Evolutionary conservation across 1,140 invertebrate genomes (phyloP), one percentile per base, ranked within the genome.

Genomic region (Drosophila ohnishii): DNA sequence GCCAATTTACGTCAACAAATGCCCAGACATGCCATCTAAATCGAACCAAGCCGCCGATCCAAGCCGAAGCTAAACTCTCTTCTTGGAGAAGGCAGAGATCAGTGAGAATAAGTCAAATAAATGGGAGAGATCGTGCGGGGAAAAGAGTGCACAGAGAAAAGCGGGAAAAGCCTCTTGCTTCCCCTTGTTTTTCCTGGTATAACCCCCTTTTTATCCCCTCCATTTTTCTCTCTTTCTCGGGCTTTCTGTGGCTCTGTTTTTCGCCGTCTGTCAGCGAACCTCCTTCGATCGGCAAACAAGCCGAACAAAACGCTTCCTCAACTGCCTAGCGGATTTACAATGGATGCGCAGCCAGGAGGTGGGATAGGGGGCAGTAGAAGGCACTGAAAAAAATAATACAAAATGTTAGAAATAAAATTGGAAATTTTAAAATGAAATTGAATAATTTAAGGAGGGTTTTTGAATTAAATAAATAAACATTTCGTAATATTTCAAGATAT

Each of bases 301-400:
- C 84, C 78, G 76, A 80, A 75, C 84, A 88, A 88, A 88, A 88
- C 78, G 85, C 85, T 88, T 88, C 84, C 84, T 88, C 84, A 88
- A 80, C 83, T 69, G 70, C 74, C 59, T 75, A 80, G 85, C 80
- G 84, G 80, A 88, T 83, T 87, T 88, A 74, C 84, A 74, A 83
- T 88, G 84, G 73, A 75, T 79, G 79, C 71, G 60, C 30, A 55
- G 70, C 47, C 60, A 47, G 57, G 58, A 58, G 42, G 58, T 22
- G 61, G 55, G 11, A 39, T 28, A 25, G 32, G 42, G n/a, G 35
- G 25, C 16, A 39, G 22, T 19, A 14, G 53, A 19, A 13, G 37
- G 30, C 70, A 73, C 59, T 64, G 58, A 9, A 53, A 37, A 42
- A 66, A 37, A 45, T n/a, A 0, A 0, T 0, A 3, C 8, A 1